phyloP scores from a whole-genome alignment of 2,888 invertebrate species.

The Criorhina ranunculi region DNA sequence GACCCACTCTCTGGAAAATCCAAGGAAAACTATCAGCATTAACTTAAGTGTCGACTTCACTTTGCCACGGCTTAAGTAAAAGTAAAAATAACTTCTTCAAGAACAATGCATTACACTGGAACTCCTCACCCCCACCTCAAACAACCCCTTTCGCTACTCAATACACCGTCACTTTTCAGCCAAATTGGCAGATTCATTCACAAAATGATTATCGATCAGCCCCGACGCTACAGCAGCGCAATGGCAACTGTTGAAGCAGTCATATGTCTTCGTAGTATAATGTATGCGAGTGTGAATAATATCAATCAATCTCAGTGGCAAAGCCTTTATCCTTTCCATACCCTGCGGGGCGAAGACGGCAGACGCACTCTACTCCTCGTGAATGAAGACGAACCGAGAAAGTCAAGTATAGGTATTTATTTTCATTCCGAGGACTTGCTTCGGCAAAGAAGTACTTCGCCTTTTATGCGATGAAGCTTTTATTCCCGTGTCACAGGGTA shows the following conservation, averaged over 20 bases:
- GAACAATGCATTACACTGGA: conserved; percentile 5
- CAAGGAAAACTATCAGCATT: neutral
- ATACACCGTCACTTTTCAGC: conserved; percentile 59
- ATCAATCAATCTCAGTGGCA: conserved; percentile 72
- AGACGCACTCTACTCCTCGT: conserved; percentile 8
- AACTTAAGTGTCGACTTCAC: neutral
- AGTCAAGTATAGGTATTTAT: conserved; percentile 71
- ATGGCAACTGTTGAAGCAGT: conserved; percentile 64
- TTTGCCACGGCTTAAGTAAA: neutral
- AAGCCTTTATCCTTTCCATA: conserved; percentile 53
- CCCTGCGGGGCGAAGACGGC: conserved; percentile 24
- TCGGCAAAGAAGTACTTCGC: conserved; percentile 38
- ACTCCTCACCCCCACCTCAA: neutral
- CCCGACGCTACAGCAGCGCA: conserved; percentile 2
- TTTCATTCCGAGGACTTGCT: conserved; percentile 46
- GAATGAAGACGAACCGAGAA: conserved; percentile 59
- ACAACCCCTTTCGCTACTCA: conserved; percentile 4
- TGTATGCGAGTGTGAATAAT: conserved; percentile 67
- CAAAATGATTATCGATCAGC: conserved; percentile 72
- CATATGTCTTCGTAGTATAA: conserved; percentile 46
- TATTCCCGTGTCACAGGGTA: conserved; percentile 60
- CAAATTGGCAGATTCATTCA: conserved; percentile 71
- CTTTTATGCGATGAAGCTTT: conserved; percentile 54
- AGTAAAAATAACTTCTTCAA: neutral
- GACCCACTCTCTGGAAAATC: no score